Base-by-base conservation (phyloP, 2,888 invertebrate species). In the Cataglyphis cursor region DNA sequence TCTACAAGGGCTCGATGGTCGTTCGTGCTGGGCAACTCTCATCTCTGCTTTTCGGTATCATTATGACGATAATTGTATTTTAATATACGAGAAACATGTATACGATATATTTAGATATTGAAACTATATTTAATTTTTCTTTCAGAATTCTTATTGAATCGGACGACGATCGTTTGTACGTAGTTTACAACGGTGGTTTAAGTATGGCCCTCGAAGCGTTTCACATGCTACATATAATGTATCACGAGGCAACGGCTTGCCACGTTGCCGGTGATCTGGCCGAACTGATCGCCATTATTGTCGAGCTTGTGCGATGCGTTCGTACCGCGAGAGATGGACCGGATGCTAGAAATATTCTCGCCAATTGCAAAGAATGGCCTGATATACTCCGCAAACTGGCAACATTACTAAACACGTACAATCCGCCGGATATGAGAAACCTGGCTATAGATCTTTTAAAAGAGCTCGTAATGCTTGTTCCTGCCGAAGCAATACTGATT, bases 21-120 rank as follows among this genome's bases (percentile, higher is more conserved):
- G 99, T 82, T 98, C 98, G 0, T 98, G 98, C 94, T 99, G 99
- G 99, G 97, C 98, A 70, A 99, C 99, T n/a, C 95, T 99, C 59
- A 98, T 99, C 93, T 97, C 98, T 62, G 98, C 98, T 66, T 97
- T 98, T 93, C 92, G 94, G 94, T 94, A 92, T 51, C 54, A 41
- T 81, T 59, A 70, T 21, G 24, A 24, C 18, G 8, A 38, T 21
- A 15, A 31, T 10, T 44, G 12, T 35, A 64, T 51, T 31, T 48
- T 64, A 74, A 44, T 31, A n/a, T 24, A 41, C 1, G 10, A 35
- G 4, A 28, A 41, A 28, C 28, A 28, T 2, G 35, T 3, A 18
- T 35, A 70, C 5, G 28, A 35, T 57, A 54, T 54, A 35, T 61
- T 61, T 61, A 61, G 15, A 28, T 59, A 41, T 48, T 28, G 4